Evolutionary conservation across 2,113 vertebrate genomes (phyloP), one percentile per base, ranked within the genome.

Genomic region (Sinocyclocheilus grahami): DNA sequence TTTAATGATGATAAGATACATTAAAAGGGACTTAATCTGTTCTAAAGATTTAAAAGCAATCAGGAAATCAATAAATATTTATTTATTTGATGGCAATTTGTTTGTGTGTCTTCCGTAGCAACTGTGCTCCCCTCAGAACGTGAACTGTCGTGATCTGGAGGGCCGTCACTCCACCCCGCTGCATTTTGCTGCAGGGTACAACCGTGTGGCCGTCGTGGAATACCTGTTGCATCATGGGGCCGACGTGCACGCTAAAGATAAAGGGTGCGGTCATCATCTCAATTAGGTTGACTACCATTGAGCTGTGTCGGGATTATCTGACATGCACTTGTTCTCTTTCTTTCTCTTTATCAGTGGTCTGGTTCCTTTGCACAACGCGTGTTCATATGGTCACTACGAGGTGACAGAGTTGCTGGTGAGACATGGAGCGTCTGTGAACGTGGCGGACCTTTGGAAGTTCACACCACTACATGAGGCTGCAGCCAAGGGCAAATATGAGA

Each of bases 401-500:
- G 98, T 99, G 42, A 98, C 98, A 1, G 98, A 99, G 86, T 94
- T 99, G 85, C 85, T 99, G 85, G 98, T 99, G 90, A 95, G 97
- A 89, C 98, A 99, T 0, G 98, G 98, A 5, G 98, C 98, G 4
- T 99, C 98, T 0, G 98, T 99, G 85, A 99, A 99, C 0, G 98
- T 99, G 62, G 98, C 98, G 0, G 98, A 99, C 89, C 93, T 99
- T 37, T 99, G 98, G 98, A 99, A 99, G 86, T 99, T 99, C 91
- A 99, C 98, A 1, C 98, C 98, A 6, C 94, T 99, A 4, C 98
- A 99, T 46, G 98, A 99, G 94, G 98, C 98, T 63, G 98, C 98
- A 39, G 98, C 98, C 87, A 99, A 99, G 94, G 98, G 98, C 89
- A 99, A 99, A 96, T 99, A 99, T 0, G 98, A 99, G 93, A 99